Evolutionary conservation across 2,113 vertebrate species (phyloP).

Genomic region (Microtus richardsoni): DNA sequence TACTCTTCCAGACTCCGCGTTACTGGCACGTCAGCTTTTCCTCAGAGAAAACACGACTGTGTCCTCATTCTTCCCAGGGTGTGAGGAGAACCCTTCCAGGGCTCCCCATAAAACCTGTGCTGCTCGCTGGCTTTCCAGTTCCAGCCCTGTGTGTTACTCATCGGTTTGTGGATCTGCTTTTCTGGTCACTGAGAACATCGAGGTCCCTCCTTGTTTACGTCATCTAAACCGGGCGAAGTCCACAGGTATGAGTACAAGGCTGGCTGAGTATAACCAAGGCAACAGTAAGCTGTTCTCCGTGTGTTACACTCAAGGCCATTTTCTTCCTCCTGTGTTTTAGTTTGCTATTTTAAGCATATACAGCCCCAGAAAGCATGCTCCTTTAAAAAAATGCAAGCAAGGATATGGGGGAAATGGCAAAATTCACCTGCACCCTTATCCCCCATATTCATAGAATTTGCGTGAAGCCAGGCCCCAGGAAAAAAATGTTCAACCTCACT

Average conservation of each 20-base stretch:
- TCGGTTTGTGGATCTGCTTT: not conserved
- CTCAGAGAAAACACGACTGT: not conserved
- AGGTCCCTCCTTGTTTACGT: too few species aligned
- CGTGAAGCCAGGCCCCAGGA: not conserved
- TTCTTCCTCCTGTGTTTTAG: not conserved
- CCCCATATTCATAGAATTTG: not conserved
- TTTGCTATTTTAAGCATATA: not conserved
- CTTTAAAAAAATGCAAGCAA: not conserved
- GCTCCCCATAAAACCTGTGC: not conserved
- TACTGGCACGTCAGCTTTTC: not conserved
- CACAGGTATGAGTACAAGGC: rapidly evolving
- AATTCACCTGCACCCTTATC: not conserved
- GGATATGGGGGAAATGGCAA: not conserved
- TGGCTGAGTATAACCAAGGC: not conserved
- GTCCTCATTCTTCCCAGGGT: not conserved
- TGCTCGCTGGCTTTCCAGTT: not conserved
- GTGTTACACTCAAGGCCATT: not conserved
- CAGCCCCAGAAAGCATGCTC: not conserved
- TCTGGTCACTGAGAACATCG: not conserved
- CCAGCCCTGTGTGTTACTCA: rapidly evolving
- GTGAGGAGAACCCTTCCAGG: not conserved
- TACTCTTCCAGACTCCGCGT: not conserved
- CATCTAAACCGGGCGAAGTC: not conserved
- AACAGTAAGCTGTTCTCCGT: not conserved
- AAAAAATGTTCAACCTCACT: not conserved